Conservation (phyloP, 2,888 invertebrate species). For the Beris morrisii region DNA sequence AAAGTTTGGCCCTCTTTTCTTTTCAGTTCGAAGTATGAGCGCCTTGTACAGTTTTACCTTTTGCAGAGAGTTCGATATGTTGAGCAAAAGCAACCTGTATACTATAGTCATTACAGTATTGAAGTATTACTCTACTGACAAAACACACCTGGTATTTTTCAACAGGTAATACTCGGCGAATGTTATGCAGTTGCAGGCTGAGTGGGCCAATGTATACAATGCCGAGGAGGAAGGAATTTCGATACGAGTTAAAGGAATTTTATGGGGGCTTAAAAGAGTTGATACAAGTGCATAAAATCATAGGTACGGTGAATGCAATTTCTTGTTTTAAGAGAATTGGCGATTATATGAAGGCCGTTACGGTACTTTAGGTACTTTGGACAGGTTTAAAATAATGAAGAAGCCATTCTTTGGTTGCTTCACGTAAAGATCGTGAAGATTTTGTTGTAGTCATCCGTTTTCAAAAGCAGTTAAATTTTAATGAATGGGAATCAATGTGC, state of each 20-base stretch:
- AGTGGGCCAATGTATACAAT: slow-evolving; percentile 20
- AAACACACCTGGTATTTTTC: slow-evolving; percentile 15
- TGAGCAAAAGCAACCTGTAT: too few relatives aligned
- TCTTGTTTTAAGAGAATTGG: slow-evolving; percentile 17
- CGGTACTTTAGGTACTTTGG: slow-evolving; percentile 23
- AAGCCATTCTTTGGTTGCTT: too few relatives aligned
- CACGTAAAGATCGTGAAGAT: too few relatives aligned
- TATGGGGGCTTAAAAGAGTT: slow-evolving; percentile 7
- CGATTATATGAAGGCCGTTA: slow-evolving; percentile 30
- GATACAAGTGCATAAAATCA: slow-evolving; percentile 29
- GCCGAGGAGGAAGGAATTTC: slow-evolving; percentile 14
- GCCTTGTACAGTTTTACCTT: too few relatives aligned
- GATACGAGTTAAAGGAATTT: slow-evolving; percentile 17
- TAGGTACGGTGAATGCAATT: slow-evolving; percentile 16
- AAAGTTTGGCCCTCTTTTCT: too few relatives aligned
- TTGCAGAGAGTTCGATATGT: too few relatives aligned
- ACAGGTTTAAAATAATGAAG: too few relatives aligned
- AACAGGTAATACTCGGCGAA: slow-evolving; percentile 7
- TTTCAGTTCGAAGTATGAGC: too few relatives aligned
- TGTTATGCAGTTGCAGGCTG: slow-evolving; percentile 6
- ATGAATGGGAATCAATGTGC: too few relatives aligned
- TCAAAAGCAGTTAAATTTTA: too few relatives aligned
- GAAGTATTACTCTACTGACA: background rate
- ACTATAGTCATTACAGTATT: too few relatives aligned
- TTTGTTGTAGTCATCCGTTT: too few relatives aligned